These are phyloP conservation scores for Pasiphila rectangulata DNA, from an alignment of 2,888 invertebrate genomes.

Conservation along the genomic window DNA sequence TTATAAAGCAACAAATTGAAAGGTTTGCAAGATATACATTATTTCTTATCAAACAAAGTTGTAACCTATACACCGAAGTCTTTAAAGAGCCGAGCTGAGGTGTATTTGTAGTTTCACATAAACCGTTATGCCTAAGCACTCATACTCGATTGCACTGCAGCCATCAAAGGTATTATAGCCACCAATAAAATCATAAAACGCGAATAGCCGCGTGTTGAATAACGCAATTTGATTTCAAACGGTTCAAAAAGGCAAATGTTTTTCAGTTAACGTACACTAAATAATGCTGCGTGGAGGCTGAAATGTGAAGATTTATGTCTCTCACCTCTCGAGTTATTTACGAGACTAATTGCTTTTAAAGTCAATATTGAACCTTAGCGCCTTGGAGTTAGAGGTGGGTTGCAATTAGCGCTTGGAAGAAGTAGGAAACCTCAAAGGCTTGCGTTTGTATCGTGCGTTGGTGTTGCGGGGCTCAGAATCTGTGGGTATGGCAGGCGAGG, in stretches of 20 bases:
- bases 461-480: conserved; percentile 15
- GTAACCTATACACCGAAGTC: neutral
- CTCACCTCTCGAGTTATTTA: conserved; percentile 49
- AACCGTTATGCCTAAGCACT: conserved; percentile 31
- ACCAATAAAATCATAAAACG: conserved; percentile 34
- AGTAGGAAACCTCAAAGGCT: conserved; percentile 37
- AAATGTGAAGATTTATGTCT: conserved; percentile 50
- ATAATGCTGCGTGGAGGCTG: conserved; percentile 41
- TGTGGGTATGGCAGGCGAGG: conserved; percentile 24
- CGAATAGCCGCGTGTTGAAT: conserved; percentile 29
- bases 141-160: conserved; percentile 27
- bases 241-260: conserved; percentile 38
- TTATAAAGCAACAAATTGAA: neutral
- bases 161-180: conserved; percentile 31
- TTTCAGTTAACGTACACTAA: conserved; percentile 46
- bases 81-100: conserved; percentile 6
- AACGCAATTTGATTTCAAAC: conserved; percentile 36
- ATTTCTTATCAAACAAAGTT: neutral
- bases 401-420: conserved; percentile 35
- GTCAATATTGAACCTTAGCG: conserved; percentile 40
- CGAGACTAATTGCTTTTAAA: conserved; percentile 46
- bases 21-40: neutral
- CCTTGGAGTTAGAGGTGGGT: conserved; percentile 29
- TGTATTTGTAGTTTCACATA: conserved; percentile 26
- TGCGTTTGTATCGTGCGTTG: conserved; percentile 14